A percentile compares a stretch with the other conserved stretches of the same genome.
These are phyloP conservation scores for Torymus auratus DNA, from an alignment of 2,888 invertebrate genomes.

Conservation along the genomic window DNA sequence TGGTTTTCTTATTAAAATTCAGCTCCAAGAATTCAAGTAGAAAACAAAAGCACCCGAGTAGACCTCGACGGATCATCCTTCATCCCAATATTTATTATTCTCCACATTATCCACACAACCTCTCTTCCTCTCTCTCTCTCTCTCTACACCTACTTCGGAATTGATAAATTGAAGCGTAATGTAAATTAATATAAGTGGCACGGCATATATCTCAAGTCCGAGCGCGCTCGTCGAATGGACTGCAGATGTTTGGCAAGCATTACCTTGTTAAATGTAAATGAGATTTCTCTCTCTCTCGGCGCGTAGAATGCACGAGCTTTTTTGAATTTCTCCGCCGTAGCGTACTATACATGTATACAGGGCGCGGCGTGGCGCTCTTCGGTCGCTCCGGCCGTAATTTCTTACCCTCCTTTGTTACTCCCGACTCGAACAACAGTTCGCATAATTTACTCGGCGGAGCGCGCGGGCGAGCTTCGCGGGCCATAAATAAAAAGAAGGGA, in stretches of 20 bases:
- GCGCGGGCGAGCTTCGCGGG: neutral
- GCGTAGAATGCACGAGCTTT: neutral
- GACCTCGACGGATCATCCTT: no score
- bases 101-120: no score
- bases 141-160: neutral
- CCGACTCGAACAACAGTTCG: neutral
- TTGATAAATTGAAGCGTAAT: conserved; percentile 5
- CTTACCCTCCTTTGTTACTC: conserved; percentile 8
- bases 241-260: conserved; percentile 33
- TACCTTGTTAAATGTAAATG: conserved; percentile 42
- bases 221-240: neutral
- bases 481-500: no score
- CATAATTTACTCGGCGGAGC: neutral
- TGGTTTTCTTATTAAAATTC: no score
- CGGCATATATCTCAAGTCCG: neutral
- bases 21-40: no score
- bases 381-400: neutral
- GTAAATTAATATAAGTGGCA: conserved; percentile 24
- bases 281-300: neutral
- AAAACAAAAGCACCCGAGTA: no score
- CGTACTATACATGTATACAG: no score
- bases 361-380: neutral
- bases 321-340: conserved; percentile 21
- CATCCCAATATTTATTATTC: no score
- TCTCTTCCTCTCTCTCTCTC: no score